These are phyloP conservation scores for Malurus cyaneus DNA, from an alignment of 2,113 vertebrate species.

Conservation along the genomic window DNA sequence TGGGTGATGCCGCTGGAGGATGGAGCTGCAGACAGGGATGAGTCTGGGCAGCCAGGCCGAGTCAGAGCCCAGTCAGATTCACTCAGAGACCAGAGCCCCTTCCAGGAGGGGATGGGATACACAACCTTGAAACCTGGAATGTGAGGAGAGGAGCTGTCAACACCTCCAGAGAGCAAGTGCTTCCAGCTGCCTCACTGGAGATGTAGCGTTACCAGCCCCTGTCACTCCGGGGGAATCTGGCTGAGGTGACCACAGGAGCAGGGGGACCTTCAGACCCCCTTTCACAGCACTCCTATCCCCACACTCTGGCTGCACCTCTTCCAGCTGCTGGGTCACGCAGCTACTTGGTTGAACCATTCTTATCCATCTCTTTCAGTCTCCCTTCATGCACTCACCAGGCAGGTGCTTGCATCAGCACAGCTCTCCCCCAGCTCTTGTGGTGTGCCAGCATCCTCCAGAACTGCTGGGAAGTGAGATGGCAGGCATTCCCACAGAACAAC, in stretches of 20 bases:
- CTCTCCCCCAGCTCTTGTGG: background rate
- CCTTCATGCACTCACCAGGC: background rate
- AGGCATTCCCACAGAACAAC: background rate
- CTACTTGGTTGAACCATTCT: background rate
- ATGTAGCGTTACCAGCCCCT: background rate
- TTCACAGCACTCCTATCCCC: background rate
- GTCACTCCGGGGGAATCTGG: accelerated
- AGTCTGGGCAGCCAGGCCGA: background rate
- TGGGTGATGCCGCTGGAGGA: background rate
- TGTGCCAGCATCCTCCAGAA: background rate
- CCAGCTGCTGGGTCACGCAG: background rate
- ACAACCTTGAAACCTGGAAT: accelerated
- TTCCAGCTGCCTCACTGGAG: background rate
- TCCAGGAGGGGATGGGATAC: background rate
- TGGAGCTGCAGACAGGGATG: background rate
- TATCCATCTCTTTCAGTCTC: background rate
- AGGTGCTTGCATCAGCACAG: accelerated
- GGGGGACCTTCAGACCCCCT: background rate
- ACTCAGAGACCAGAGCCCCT: background rate
- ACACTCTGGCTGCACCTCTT: background rate
- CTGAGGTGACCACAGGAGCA: background rate
- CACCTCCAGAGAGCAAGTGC: background rate
- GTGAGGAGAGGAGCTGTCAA: background rate
- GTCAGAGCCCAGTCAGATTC: background rate
- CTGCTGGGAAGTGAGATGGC: background rate